Conservation (phyloP, 2,888 invertebrate species). For the Notocelia uddmanniana region DNA sequence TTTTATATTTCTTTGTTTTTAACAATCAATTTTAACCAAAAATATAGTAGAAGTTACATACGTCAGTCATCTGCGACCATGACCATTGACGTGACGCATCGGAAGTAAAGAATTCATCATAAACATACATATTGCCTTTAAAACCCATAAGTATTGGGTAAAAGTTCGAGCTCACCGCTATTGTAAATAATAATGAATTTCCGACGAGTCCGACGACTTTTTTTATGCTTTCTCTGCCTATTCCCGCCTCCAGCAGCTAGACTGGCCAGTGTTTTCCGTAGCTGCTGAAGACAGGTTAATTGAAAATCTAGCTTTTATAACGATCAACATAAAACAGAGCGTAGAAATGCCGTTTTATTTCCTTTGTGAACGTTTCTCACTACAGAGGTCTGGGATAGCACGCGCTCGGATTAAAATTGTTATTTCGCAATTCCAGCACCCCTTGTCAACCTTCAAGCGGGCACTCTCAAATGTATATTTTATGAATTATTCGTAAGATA, state of each 20-base stretch:
- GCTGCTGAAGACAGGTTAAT: slow-evolving; percentile 39
- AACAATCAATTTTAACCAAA: not conserved
- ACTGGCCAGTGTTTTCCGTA: slow-evolving; percentile 7
- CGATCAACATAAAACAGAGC: slow-evolving; percentile 29
- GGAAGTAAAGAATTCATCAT: not conserved
- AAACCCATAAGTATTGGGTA: not conserved
- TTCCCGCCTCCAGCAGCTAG: not conserved
- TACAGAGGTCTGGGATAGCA: slow-evolving; percentile 10
- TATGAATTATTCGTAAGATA: slow-evolving; percentile 38
- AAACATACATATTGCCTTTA: not conserved
- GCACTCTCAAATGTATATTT: slow-evolving; percentile 33
- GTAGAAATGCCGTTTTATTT: slow-evolving; percentile 24
- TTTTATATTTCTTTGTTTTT: not conserved
- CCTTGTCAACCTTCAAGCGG: slow-evolving; percentile 16
- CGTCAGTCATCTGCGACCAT: not conserved
- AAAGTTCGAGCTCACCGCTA: slow-evolving; percentile 10
- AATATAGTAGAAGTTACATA: too few relatives aligned
- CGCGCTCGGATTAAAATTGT: slow-evolving; percentile 18
- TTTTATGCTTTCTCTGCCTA: slow-evolving; percentile 3
- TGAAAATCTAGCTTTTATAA: slow-evolving; percentile 35
- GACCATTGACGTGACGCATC: not conserved
- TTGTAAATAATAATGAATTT: not conserved
- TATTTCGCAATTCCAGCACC: slow-evolving; percentile 23
- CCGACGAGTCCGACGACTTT: slow-evolving; percentile 6
- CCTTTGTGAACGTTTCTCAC: slow-evolving; percentile 20